Base-by-base conservation (phyloP, 2,113 vertebrate species). In the Excalfactoria chinensis region DNA sequence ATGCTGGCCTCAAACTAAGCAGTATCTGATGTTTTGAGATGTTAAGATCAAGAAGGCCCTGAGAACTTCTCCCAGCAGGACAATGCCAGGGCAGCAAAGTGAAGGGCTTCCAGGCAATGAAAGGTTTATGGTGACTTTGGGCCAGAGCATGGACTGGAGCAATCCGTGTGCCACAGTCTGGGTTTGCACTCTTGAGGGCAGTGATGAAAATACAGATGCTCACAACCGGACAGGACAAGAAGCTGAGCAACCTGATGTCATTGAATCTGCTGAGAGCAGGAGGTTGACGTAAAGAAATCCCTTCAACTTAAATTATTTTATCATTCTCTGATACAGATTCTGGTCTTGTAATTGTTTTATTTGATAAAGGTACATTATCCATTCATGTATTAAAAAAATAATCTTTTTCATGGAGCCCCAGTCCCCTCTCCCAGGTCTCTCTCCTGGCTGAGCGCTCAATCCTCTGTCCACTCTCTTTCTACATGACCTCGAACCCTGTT, bases 321-420 rank as follows among this genome's bases (percentile, higher is more conserved):
- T 41, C 41, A 89, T 80, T 87, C 44, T 89, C 75, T 20, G 28
- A 77, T 77, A 85, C 43, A 9, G n/a, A 35, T 89, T 95, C 48
- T 91, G 84, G 66, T 46, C 92, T 94, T 93, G 93, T 95, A 89
- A 80, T 96, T 89, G 48, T 94, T 98, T 98, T 98, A 98, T 98
- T 98, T 97, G 96, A 97, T 97, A 98, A 97, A 97, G 96, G 95
- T 97, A 94, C 93, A 95, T 97, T 70, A 96, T 97, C 95, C 96
- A 95, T 97, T 75, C 95, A 71, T 92, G 72, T 97, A 95, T 97
- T 98, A 98, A 97, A 98, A 98, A 98, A 98, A 98, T 98, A 98
- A 69, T 97, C 92, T 98, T 97, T 98, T 95, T 97, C 83, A 85
- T 86, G 58, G 94, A 94, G 82, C 70, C 64, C 44, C 85, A 83